These are phyloP conservation scores for Machimus rusticus DNA, from an alignment of 2,888 invertebrate species.

Conservation along the genomic window DNA sequence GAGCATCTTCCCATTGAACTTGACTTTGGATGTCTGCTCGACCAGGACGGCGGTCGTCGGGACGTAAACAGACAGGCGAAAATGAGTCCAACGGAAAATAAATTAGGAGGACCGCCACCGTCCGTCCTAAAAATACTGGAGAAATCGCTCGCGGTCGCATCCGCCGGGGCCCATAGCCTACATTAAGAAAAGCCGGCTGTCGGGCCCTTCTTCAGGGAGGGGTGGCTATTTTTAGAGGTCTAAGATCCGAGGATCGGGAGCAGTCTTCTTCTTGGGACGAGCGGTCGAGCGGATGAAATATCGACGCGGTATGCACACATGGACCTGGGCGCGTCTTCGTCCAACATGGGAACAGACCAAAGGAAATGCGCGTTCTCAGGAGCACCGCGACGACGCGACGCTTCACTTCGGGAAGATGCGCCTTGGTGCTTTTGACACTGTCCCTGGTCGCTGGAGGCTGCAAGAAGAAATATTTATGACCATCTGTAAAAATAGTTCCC, in stretches of 20 bases:
- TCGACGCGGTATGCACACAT: conserved; percentile 33
- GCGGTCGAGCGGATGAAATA: conserved; percentile 38
- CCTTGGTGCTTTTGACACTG: not conserved
- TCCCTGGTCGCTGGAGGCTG: conserved; percentile 16
- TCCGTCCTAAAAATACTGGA: conserved; percentile 35
- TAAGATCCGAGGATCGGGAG: conserved; percentile 2
- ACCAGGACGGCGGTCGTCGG: not conserved
- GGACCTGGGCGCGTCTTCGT: not conserved
- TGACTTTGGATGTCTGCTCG: conserved; percentile 35
- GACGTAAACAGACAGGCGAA: conserved; percentile 31
- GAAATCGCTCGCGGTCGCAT: not conserved
- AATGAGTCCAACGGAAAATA: conserved; percentile 38
- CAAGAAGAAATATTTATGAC: conserved; percentile 36
- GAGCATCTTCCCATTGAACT: conserved; percentile 36
- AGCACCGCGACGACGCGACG: not conserved
- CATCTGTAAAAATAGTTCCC: conserved; percentile 41
- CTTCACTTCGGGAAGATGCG: not conserved
- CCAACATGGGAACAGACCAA: conserved; percentile 31
- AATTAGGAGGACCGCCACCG: conserved; percentile 29
- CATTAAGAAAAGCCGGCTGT: not conserved
- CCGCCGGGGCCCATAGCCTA: not conserved
- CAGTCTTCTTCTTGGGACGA: conserved; percentile 16
- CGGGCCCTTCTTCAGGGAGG: conserved; percentile 26
- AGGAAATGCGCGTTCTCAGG: not conserved
- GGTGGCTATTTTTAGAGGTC: conserved; percentile 41